Evolutionary conservation across 2,797 vertebrate genomes (phyloP).

Genomic region (Thripadectes ignobilis): DNA sequence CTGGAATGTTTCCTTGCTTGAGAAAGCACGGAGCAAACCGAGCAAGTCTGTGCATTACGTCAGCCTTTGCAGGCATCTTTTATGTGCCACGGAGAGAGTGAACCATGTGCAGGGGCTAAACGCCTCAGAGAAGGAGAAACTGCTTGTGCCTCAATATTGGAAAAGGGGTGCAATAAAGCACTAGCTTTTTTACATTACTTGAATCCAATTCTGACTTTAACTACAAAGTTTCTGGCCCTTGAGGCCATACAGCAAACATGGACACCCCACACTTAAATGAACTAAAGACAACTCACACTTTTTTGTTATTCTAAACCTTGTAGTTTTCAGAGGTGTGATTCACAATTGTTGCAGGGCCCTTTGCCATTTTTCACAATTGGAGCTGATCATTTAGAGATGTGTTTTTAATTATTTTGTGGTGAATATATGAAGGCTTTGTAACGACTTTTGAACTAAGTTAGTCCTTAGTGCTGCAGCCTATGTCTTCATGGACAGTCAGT

Average conservation of each 20-base stretch:
- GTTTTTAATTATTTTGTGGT: background rate
- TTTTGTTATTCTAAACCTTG: background rate
- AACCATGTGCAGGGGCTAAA: background rate
- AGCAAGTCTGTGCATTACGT: background rate
- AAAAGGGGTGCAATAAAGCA: background rate
- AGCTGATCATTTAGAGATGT: background rate
- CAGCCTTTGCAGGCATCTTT: background rate
- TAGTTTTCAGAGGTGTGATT: background rate
- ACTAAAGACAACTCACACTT: background rate
- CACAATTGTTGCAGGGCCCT: background rate
- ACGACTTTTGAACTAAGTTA: background rate
- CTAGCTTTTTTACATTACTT: background rate
- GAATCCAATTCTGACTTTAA: background rate
- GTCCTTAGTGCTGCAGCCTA: background rate
- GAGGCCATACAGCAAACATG: rapidly evolving
- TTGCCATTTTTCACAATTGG: background rate
- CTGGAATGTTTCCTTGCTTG: background rate
- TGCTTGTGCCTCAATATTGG: background rate
- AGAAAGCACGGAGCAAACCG: background rate
- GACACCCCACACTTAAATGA: background rate
- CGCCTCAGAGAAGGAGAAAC: background rate
- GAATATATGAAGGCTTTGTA: background rate
- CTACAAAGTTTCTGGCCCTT: background rate
- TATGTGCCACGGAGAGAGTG: background rate
- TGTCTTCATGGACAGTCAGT: background rate